Percentiles rank a stretch among this genome's conserved stretches.
Conservation (phyloP, 2,797 vertebrate genomes). For the Helicolenus hilgendorfi region DNA sequence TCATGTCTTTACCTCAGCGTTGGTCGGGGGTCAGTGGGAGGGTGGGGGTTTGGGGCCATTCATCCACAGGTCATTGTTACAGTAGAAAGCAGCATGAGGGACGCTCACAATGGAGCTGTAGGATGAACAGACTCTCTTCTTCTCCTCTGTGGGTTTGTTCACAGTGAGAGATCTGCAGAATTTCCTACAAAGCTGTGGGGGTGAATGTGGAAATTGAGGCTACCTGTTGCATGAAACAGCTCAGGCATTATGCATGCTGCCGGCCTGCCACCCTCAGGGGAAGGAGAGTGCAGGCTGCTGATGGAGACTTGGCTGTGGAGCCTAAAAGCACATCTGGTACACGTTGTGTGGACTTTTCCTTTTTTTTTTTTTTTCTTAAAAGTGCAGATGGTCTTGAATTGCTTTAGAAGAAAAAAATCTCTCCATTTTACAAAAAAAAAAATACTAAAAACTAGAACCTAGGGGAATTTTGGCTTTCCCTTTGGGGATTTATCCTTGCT, state of each 20-base stretch:
- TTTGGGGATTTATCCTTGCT: constrained; percentile 40
- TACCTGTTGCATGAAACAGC: constrained; percentile 90
- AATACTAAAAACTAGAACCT: constrained; percentile 45
- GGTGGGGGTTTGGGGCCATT: constrained; percentile 44
- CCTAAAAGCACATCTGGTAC: constrained; percentile 88
- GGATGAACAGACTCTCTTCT: constrained; percentile 46
- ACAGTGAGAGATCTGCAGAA: constrained; percentile 54
- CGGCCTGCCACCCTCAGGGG: constrained; percentile 80
- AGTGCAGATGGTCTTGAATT: constrained; percentile 83
- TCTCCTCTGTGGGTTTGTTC: constrained; percentile 53
- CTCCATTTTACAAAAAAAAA: constrained; percentile 57
- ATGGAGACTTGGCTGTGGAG: constrained; percentile 83
- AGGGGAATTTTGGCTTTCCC: constrained; percentile 57
- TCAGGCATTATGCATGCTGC: constrained; percentile 85
- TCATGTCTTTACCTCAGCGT: constrained; percentile 65
- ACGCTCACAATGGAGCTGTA: constrained; percentile 62
- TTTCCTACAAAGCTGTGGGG: constrained; percentile 53
- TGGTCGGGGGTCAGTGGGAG: constrained; percentile 52
- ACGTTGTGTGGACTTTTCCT: constrained; percentile 73
- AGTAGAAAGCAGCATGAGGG: constrained; percentile 61
- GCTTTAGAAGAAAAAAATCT: constrained; percentile 56
- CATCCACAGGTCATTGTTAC: constrained; percentile 78
- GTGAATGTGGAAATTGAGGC: constrained; percentile 76
- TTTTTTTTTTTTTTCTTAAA: constrained; percentile 47
- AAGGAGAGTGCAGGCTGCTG: constrained; percentile 74